Evolutionary conservation across 1,140 invertebrate genomes (phyloP).

Genomic region (Copidosoma floridanum): DNA sequence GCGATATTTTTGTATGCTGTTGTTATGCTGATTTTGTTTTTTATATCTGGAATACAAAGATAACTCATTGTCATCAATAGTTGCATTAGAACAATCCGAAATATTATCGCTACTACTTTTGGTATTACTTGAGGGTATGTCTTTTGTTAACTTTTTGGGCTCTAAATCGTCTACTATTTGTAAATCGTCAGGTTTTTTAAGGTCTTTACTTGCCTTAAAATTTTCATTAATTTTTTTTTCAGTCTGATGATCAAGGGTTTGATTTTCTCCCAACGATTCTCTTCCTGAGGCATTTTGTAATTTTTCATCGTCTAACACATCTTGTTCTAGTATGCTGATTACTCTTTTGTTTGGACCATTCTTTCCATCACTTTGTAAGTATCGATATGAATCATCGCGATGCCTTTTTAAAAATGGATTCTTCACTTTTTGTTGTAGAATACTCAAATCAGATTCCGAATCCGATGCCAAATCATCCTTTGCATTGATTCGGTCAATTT

Average conservation of each 20-base stretch:
- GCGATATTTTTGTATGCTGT: conserved; percentile 41
- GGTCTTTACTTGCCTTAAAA: not conserved
- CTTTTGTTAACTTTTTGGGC: no score
- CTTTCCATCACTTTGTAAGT: not conserved
- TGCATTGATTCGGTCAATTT: conserved; percentile 35
- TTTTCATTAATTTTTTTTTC: not conserved
- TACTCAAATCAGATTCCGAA: conserved; percentile 31
- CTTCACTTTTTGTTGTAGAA: conserved; percentile 4
- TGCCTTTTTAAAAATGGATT: conserved; percentile 39
- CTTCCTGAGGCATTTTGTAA: no score
- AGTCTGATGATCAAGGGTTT: no score
- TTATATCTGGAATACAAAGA: conserved; percentile 49
- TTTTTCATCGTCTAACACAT: conserved; percentile 12
- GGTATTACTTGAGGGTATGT: no score
- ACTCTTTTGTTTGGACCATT: not conserved
- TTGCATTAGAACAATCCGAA: no score
- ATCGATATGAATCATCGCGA: conserved; percentile 6
- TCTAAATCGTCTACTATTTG: not conserved
- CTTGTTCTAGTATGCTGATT: conserved; percentile 36
- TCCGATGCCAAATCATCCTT: conserved; percentile 28
- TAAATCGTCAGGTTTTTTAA: not conserved
- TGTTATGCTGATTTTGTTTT: conserved; percentile 32
- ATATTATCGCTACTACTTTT: no score
- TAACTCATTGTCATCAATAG: conserved; percentile 24
- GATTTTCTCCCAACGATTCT: no score